phyloP scores from a whole-genome alignment of 2,797 vertebrate species.

The Micromesistius poutassou region DNA sequence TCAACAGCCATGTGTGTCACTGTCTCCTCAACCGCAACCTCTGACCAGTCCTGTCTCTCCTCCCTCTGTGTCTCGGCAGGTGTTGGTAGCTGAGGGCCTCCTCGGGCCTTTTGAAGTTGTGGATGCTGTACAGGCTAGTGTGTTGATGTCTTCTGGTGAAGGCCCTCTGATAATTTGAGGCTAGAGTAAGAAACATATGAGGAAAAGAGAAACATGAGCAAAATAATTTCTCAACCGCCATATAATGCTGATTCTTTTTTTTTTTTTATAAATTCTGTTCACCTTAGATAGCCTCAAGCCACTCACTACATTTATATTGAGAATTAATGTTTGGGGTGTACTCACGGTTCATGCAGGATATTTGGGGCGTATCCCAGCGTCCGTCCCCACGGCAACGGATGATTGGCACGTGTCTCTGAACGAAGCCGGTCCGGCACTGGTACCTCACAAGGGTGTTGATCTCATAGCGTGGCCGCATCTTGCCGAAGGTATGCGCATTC shows the following conservation, averaged over 20 bases:
- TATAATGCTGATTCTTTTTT: background rate
- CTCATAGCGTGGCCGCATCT: conserved; percentile 86
- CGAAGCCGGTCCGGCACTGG: conserved; percentile 89
- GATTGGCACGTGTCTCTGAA: conserved; percentile 91
- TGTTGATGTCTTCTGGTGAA: conserved; percentile 84
- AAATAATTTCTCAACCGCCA: background rate
- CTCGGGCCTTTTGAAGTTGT: conserved; percentile 76
- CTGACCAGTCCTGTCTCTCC: conserved; percentile 58
- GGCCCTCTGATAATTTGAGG: conserved; percentile 89
- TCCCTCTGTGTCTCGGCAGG: conserved; percentile 80
- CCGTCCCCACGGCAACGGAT: conserved; percentile 91
- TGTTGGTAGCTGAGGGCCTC: conserved; percentile 74
- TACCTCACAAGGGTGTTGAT: conserved; percentile 95
- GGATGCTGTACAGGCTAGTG: conserved; percentile 77
- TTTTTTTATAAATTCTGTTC: too few relatives aligned
- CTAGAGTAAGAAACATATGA: conserved; percentile 66
- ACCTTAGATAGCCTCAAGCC: background rate
- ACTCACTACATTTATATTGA: background rate
- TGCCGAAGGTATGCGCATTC: conserved; percentile 91
- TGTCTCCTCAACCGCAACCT: conserved; percentile 77
- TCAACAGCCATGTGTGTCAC: conserved; percentile 64
- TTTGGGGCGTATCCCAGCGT: conserved; percentile 91
- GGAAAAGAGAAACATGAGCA: conserved; percentile 12
- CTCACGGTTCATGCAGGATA: conserved; percentile 94
- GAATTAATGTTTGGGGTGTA: conserved; percentile 40